These are phyloP conservation scores for Rhamphomyia laevipes DNA, from an alignment of 2,888 invertebrate genomes.

Conservation along the genomic window DNA sequence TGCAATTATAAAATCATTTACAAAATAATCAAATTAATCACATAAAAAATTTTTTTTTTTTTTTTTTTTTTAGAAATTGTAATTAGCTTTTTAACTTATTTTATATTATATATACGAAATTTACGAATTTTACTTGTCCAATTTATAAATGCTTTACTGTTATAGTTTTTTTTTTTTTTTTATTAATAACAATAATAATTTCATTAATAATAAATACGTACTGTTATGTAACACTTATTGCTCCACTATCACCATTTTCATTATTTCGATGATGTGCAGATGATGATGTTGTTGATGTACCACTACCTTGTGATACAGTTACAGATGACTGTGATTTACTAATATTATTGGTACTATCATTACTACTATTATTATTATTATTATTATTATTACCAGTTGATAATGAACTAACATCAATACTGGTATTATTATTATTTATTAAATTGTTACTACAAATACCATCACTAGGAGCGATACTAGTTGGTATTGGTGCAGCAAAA, in stretches of 20 bases:
- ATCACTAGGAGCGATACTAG: neutral
- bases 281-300: constrained; percentile 9
- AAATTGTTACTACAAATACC: neutral
- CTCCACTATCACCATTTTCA: constrained; percentile 26
- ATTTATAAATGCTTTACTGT: too few species aligned
- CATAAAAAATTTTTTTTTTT: neutral
- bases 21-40: too few species aligned
- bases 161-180: neutral
- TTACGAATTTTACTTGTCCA: too few species aligned
- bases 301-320: constrained; percentile 11
- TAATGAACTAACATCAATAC: constrained; percentile 1
- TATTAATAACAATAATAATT: neutral
- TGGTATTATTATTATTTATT: constrained; percentile 13
- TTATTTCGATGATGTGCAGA: constrained; percentile 5
- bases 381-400: constrained; percentile 8
- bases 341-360: constrained; percentile 7
- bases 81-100: too few species aligned
- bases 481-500: constrained; percentile 19
- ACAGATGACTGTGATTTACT: constrained; percentile 7
- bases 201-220: constrained; percentile 4
- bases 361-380: constrained; percentile 4
- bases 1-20: too few species aligned
- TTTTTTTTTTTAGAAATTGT: neutral
- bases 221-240: constrained; percentile 36
- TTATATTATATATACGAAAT: too few species aligned